Percentiles rank a stretch among this genome's conserved stretches.
phyloP scores from a whole-genome alignment of 2,797 vertebrate genomes.

The Chromobotia macracanthus region DNA sequence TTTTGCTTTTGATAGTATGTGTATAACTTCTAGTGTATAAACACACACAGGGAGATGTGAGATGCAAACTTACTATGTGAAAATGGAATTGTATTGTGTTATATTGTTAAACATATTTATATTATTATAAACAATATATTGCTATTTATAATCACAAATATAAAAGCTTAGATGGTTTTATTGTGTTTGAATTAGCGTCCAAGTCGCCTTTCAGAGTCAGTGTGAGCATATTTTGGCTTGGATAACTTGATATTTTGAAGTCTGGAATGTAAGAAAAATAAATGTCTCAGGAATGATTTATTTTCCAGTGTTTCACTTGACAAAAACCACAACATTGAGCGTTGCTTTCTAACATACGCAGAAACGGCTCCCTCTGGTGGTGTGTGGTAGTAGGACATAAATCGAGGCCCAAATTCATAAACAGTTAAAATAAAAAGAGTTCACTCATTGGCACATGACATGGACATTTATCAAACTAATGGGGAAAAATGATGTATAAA shows the following conservation, averaged over 20 bases:
- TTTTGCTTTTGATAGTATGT: neutral
- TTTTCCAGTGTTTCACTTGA: slow-evolving; percentile 20
- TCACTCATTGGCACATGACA: neutral
- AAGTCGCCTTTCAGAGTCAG: neutral
- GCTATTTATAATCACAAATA: slow-evolving; percentile 2
- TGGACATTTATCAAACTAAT: too few relatives aligned
- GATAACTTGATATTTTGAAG: slow-evolving; percentile 60
- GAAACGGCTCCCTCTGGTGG: slow-evolving; percentile 32
- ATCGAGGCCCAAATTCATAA: neutral
- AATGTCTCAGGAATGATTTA: slow-evolving; percentile 72
- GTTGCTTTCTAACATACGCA: neutral
- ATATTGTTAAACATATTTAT: neutral
- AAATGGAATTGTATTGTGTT: slow-evolving; percentile 13
- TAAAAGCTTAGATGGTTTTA: neutral
- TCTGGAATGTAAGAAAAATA: slow-evolving; percentile 67
- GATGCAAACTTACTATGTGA: neutral
- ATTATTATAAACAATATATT: neutral
- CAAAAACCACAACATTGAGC: neutral
- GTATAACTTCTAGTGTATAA: neutral
- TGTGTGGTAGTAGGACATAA: neutral
- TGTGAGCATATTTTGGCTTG: slow-evolving; percentile 32
- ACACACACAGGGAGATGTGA: neutral
- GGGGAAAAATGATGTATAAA: too few relatives aligned
- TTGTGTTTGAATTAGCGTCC: neutral
- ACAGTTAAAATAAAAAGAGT: neutral